A percentile compares a stretch with the other conserved stretches of the same genome.
Evolutionary conservation across 2,113 vertebrate genomes (phyloP).

Genomic region (Panthera tigris): DNA sequence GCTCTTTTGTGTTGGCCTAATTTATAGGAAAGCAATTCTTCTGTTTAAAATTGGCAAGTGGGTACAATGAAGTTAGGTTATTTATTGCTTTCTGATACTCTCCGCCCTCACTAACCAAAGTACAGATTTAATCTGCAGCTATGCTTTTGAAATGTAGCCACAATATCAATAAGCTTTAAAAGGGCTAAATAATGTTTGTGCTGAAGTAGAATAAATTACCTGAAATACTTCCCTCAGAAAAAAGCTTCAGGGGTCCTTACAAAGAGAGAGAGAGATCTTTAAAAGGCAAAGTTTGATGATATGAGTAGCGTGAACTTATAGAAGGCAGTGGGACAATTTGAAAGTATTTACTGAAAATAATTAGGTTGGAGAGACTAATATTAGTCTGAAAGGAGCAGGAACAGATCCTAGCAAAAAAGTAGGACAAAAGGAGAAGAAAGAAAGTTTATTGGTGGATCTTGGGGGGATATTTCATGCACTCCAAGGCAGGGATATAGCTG

Average conservation of each 20-base stretch:
- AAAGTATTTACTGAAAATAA: conserved; percentile 22
- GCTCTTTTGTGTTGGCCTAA: not conserved
- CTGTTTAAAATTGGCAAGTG: conserved; percentile 28
- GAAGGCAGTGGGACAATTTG: not conserved
- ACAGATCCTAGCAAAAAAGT: not conserved
- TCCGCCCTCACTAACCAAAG: not conserved
- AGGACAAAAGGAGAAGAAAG: not conserved
- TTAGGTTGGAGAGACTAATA: not conserved
- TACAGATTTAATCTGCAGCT: not conserved
- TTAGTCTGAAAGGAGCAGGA: conserved; percentile 7
- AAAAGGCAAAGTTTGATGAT: not conserved
- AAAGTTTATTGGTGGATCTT: not conserved
- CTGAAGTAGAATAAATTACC: conserved; percentile 11
- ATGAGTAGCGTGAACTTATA: not conserved
- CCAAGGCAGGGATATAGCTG: too few species aligned
- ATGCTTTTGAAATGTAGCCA: not conserved
- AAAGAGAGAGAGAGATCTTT: not conserved
- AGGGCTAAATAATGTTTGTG: not conserved
- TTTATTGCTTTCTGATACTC: not conserved
- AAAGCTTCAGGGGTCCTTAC: not conserved
- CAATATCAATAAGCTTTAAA: not conserved
- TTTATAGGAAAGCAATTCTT: conserved; percentile 42
- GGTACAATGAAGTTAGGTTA: not conserved
- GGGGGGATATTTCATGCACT: not conserved
- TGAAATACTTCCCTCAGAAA: conserved; percentile 5